Percentiles rank a stretch among this genome's conserved stretches.
These are phyloP conservation scores for Campylomormyrus numenius DNA, from an alignment of 2,113 vertebrate genomes.

Conservation along the genomic window DNA sequence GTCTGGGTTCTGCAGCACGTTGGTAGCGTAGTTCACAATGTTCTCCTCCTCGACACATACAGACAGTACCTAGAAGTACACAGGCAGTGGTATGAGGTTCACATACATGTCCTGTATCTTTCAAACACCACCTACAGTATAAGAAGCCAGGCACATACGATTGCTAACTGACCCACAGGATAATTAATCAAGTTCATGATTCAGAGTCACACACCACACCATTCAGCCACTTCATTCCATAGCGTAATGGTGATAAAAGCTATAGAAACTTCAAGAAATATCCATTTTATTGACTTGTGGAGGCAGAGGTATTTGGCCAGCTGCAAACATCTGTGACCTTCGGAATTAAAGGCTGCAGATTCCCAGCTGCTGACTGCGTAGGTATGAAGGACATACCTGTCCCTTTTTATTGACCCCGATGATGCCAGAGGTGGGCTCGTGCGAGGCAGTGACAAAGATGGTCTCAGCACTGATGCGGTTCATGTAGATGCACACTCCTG, in stretches of 20 bases:
- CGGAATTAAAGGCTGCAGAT: neutral
- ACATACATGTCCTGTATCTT: neutral
- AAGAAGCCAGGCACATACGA: neutral
- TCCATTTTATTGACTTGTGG: neutral
- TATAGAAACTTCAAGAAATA: neutral
- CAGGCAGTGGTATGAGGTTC: neutral
- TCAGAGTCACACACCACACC: neutral
- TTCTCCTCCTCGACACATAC: constrained; percentile 92
- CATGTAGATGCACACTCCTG: constrained; percentile 87
- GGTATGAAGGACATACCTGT: constrained; percentile 60
- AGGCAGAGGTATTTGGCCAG: neutral
- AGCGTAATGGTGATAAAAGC: neutral
- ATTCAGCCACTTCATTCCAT: neutral
- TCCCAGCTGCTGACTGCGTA: neutral
- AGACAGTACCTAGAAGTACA: constrained; percentile 69
- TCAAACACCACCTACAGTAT: neutral
- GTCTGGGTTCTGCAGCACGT: constrained; percentile 84
- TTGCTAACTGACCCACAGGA: neutral
- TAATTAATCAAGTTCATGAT: neutral
- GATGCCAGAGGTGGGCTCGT: constrained; percentile 84
- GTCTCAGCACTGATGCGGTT: constrained; percentile 87
- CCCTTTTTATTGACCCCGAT: constrained; percentile 90
- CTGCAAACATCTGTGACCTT: neutral
- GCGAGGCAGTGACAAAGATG: constrained; percentile 83
- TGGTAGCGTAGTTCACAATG: constrained; percentile 83